A percentile compares a stretch with the other conserved stretches of the same genome.
phyloP scores from a whole-genome alignment of 2,888 invertebrate genomes.

The Gandaritis pyraliata region DNA sequence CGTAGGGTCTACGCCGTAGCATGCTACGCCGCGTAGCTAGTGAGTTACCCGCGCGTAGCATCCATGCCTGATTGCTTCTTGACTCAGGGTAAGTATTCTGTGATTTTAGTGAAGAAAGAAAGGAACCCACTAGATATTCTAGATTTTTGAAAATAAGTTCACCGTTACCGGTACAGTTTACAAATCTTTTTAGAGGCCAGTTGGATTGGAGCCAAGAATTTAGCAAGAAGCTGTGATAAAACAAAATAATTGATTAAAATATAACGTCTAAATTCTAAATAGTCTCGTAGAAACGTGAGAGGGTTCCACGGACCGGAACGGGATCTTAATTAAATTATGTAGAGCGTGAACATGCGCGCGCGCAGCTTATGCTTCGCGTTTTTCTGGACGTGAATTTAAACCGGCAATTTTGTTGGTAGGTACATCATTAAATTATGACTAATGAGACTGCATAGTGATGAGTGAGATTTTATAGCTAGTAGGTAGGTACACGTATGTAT shows the following conservation, averaged over 20 bases:
- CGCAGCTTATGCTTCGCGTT: slow-evolving; percentile 61
- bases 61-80: too few relatives aligned
- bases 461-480: slow-evolving; percentile 33
- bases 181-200: too few relatives aligned
- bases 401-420: slow-evolving; percentile 51
- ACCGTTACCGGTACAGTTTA: too few relatives aligned
- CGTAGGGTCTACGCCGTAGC: too few relatives aligned
- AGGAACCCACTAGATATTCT: too few relatives aligned
- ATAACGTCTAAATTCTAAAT: slow-evolving; percentile 51
- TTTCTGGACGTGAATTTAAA: slow-evolving; percentile 59
- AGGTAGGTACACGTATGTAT: background rate
- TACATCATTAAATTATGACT: slow-evolving; percentile 41
- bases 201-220: too few relatives aligned
- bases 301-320: slow-evolving; percentile 71
- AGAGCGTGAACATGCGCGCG: slow-evolving; percentile 72
- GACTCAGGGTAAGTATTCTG: too few relatives aligned
- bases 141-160: too few relatives aligned
- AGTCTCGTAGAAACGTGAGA: slow-evolving; percentile 72
- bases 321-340: slow-evolving; percentile 81
- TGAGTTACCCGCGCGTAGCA: too few relatives aligned
- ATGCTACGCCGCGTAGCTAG: too few relatives aligned
- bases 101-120: too few relatives aligned
- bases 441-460: slow-evolving; percentile 37
- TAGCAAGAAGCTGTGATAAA: slow-evolving; percentile 1
- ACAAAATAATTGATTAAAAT: slow-evolving; percentile 1